These are phyloP conservation scores for Ursus arctos DNA, from an alignment of 2,113 vertebrate species.

Conservation along the genomic window DNA sequence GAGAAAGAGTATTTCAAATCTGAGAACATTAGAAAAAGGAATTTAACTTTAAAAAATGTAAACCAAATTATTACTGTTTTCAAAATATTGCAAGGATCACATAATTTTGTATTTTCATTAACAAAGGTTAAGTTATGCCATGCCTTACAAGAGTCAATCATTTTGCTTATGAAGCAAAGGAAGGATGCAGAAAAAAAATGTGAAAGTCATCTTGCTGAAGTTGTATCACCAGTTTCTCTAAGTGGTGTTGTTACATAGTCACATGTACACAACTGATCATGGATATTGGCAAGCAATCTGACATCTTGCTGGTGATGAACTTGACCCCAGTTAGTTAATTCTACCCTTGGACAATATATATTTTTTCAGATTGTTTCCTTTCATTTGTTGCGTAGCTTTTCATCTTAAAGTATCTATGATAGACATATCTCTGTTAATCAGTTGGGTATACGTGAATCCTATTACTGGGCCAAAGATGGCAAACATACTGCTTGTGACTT, in stretches of 20 bases:
- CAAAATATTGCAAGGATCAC: background rate
- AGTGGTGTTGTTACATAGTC: background rate
- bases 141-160: background rate
- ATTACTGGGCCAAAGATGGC: conserved; percentile 15
- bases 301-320: background rate
- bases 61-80: background rate
- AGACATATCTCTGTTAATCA: background rate
- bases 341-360: background rate
- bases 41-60: background rate
- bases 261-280: background rate
- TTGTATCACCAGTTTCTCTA: background rate
- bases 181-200: background rate
- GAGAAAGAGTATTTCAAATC: background rate
- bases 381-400: conserved; percentile 8
- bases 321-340: conserved; percentile 32
- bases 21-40: background rate
- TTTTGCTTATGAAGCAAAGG: background rate
- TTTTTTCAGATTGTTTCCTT: conserved; percentile 16
- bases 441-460: background rate
- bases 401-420: background rate
- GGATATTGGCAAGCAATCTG: background rate
- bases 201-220: background rate
- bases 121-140: background rate
- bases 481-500: background rate
- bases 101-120: background rate